Evolutionary conservation across 2,888 invertebrate genomes (phyloP), one percentile per base, ranked within the genome.

Genomic region (Eilema griseolum): DNA sequence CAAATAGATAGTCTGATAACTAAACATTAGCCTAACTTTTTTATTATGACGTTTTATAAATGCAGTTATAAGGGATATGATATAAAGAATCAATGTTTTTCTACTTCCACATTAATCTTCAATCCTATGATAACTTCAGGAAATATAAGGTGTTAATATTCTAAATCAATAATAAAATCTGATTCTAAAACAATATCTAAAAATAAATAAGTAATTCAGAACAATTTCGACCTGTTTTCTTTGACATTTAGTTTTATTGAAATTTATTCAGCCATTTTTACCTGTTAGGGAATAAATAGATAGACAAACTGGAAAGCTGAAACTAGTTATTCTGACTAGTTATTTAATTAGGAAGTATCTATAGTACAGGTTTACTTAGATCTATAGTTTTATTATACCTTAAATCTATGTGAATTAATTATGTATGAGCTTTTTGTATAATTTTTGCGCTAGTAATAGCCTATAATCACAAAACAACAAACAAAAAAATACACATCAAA

Each of bases 361-460:
- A 59, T 26, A 10, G 59, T 59, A 59, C 59, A 26, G 24, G 59
- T 59, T 59, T 59, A 59, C 59, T 59, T 59, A 59, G 59, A 14
- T 59, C 26, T 59, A 14, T 12, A 59, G 26, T 26, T 59, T 59
- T 14, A 26, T 59, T 59, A 2, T 59, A 26, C 46, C 46, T 37
- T 41, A 41, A 4, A 41, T 4, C 16, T 46, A 46, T 41, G 41
- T 41, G 7, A 46, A 46, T 46, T 46, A 2, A 46, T 46, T 46
- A 46, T 46, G 46, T 46, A 46, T 46, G n/a, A n/a, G 1, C 10
- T 52, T 52, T 52, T 20, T 46, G 20, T 46, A 7, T 46, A 46
- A 46, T 24, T 16, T 59, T 59, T 59, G 59, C 59, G 26, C 46
- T 20, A 20, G 20, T 46, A 0, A 46, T 20, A 46, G 46, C 20